A percentile compares a stretch with the other conserved stretches of the same genome.
Evolutionary conservation across 2,797 vertebrate genomes (phyloP).

Genomic region (Eutrigla gurnardus): DNA sequence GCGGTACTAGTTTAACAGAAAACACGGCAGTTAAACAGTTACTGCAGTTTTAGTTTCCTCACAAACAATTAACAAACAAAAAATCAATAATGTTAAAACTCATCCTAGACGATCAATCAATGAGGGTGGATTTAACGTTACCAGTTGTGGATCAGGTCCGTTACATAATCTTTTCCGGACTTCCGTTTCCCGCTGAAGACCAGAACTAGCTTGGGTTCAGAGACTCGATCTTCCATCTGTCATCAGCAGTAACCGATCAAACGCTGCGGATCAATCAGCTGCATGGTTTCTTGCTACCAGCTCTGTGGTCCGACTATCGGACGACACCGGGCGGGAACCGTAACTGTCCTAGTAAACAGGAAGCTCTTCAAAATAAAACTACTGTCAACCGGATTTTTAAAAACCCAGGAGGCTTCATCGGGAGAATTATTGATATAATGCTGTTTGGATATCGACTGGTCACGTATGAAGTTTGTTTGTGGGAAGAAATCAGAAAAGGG

Average conservation of each 20-base stretch:
- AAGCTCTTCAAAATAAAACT: not conserved
- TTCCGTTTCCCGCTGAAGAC: slow-evolving; percentile 86
- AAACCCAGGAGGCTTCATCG: rapidly evolving
- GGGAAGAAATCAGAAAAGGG: not conserved
- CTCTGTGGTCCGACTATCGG: slow-evolving; percentile 1
- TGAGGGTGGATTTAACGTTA: not conserved
- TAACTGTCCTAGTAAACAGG: slow-evolving; percentile 15
- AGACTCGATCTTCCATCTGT: slow-evolving; percentile 36
- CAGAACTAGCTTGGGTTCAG: slow-evolving; percentile 71
- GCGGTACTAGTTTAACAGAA: not conserved
- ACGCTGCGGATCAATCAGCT: not conserved
- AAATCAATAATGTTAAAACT: too few species aligned
- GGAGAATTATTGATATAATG: not conserved
- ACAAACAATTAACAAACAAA: too few species aligned
- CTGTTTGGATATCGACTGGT: rapidly evolving
- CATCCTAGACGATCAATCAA: too few species aligned
- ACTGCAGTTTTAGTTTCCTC: not conserved
- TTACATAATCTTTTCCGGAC: slow-evolving; percentile 85
- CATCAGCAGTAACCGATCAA: not conserved
- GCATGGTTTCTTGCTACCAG: not conserved
- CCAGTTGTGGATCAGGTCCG: slow-evolving; percentile 78
- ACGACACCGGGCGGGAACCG: slow-evolving; percentile 40
- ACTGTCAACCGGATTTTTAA: rapidly evolving
- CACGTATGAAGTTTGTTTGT: not conserved
- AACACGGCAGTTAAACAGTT: not conserved